Evolutionary conservation across 2,797 vertebrate genomes (phyloP).

Genomic region (Cheirogaleus major): DNA sequence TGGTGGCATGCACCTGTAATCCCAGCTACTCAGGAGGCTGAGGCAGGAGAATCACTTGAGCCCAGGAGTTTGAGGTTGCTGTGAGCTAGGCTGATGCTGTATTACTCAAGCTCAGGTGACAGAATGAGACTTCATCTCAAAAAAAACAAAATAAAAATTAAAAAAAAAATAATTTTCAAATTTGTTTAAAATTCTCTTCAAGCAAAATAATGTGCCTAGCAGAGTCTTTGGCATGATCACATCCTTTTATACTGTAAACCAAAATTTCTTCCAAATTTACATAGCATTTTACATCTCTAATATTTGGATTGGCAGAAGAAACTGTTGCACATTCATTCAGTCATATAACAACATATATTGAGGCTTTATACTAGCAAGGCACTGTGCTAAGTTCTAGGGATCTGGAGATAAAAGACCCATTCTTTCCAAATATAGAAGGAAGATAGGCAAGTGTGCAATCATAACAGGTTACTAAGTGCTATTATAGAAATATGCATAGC

Average conservation of each 20-base stretch:
- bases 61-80: too few relatives aligned
- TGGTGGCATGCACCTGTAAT: too few relatives aligned
- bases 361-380: not conserved
- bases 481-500: not conserved
- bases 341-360: not conserved
- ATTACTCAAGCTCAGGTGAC: too few relatives aligned
- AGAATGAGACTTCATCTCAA: too few relatives aligned
- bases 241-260: constrained; percentile 21
- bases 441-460: not conserved
- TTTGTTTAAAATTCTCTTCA: constrained; percentile 26
- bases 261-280: not conserved
- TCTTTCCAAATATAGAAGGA: not conserved
- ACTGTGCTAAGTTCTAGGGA: not conserved
- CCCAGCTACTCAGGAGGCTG: too few relatives aligned
- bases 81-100: too few relatives aligned
- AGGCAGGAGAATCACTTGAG: too few relatives aligned
- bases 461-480: not conserved
- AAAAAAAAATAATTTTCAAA: not conserved
- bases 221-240: not conserved
- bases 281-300: not conserved
- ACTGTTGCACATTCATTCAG: not conserved
- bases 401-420: not conserved
- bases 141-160: too few relatives aligned
- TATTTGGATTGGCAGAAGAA: not conserved
- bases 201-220: not conserved